Evolutionary conservation across 2,113 vertebrate genomes (phyloP).

Genomic region (Emydocephalus ijimae): DNA sequence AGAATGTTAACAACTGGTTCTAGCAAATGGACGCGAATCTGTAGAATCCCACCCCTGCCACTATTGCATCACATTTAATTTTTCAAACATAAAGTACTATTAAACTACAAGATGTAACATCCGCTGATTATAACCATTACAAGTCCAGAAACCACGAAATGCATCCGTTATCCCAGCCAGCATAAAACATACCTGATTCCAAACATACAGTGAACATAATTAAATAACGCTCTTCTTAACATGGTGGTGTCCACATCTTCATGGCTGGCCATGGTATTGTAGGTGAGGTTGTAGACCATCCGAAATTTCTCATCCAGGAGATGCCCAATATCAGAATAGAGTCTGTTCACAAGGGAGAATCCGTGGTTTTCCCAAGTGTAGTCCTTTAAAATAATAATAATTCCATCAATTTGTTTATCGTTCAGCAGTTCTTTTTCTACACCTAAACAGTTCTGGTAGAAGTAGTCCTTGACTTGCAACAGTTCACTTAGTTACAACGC

Average conservation of each 20-base stretch:
- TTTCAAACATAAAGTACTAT: background rate
- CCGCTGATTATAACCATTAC: background rate
- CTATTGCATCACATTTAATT: too few relatives aligned
- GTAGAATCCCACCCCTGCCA: too few relatives aligned
- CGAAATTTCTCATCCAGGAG: conserved; percentile 83
- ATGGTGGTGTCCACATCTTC: conserved; percentile 80
- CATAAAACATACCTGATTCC: conserved; percentile 77
- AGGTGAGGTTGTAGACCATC: conserved; percentile 82
- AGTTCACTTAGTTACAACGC: background rate
- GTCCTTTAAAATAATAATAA: conserved; percentile 66
- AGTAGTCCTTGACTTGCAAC: background rate
- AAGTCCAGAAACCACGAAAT: too few relatives aligned
- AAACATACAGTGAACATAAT: conserved; percentile 88
- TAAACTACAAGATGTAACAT: background rate
- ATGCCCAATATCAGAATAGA: conserved; percentile 84
- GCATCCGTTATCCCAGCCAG: background rate
- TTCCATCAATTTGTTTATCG: conserved; percentile 1
- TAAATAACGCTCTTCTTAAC: conserved; percentile 81
- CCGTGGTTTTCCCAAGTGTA: conserved; percentile 87
- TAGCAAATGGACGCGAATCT: too few relatives aligned
- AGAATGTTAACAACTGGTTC: too few relatives aligned
- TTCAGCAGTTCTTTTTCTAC: background rate
- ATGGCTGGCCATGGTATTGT: conserved; percentile 81
- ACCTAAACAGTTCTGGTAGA: background rate
- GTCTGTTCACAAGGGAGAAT: conserved; percentile 84